A percentile compares a stretch with the other conserved stretches of the same genome.
Conservation (phyloP, 2,888 invertebrate genomes). For the Hemaris fuciformis region DNA sequence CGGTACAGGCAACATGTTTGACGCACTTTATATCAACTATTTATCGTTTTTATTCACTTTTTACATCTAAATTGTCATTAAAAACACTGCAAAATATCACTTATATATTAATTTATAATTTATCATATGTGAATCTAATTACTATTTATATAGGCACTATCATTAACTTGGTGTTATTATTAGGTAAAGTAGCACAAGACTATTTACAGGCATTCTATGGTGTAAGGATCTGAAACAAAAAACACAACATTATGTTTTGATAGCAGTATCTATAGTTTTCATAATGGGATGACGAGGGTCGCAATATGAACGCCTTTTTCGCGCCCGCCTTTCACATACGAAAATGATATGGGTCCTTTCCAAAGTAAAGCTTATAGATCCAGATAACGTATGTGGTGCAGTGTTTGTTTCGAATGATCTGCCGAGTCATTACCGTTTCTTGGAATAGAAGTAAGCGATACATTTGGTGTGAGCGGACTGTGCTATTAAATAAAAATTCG, state of each 20-base stretch:
- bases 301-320: slow-evolving; percentile 48
- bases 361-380: slow-evolving; percentile 24
- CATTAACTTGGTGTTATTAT: background rate
- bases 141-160: background rate
- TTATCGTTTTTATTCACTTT: background rate
- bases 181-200: background rate
- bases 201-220: background rate
- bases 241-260: background rate
- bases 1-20: slow-evolving; percentile 75
- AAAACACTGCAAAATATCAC: background rate
- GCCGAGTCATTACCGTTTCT: background rate
- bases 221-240: slow-evolving; percentile 1
- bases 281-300: slow-evolving; percentile 45
- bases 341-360: slow-evolving; percentile 52
- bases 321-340: slow-evolving; percentile 42
- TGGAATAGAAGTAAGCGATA: background rate
- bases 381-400: slow-evolving; percentile 10
- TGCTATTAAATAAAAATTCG: too few relatives aligned
- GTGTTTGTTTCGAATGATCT: background rate
- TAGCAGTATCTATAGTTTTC: slow-evolving; percentile 12
- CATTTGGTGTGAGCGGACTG: too few relatives aligned
- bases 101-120: background rate
- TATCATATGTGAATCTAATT: background rate
- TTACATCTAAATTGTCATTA: background rate
- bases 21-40: background rate